Conservation (phyloP, 2,797 vertebrate genomes). For the Anguilla pacifica region DNA sequence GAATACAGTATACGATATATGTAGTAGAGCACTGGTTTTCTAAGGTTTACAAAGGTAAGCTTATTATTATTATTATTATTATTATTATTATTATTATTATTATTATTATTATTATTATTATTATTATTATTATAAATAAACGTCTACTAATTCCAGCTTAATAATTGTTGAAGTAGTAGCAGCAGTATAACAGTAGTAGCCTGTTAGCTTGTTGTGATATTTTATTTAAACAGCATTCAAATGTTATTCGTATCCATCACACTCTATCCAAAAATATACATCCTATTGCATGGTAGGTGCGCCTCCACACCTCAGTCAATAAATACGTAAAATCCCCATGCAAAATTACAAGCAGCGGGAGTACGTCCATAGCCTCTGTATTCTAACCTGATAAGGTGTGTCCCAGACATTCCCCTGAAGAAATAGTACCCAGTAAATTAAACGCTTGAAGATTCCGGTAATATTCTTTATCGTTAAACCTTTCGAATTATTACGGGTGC, state of each 20-base stretch:
- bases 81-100: slow-evolving; percentile 25
- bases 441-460: background rate
- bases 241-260: background rate
- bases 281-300: background rate
- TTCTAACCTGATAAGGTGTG: background rate
- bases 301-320: background rate
- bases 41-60: slow-evolving; percentile 27
- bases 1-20: slow-evolving; percentile 2
- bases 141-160: background rate
- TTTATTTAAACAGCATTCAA: background rate
- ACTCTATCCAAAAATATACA: background rate
- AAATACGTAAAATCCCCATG: background rate
- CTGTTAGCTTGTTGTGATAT: slow-evolving; percentile 1
- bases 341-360: background rate
- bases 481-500: background rate
- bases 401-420: background rate
- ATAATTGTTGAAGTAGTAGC: background rate
- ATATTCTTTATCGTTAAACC: background rate
- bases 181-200: background rate
- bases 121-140: background rate
- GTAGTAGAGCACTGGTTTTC: slow-evolving; percentile 13
- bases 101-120: slow-evolving; percentile 21
- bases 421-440: background rate
- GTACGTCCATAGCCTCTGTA: background rate
- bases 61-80: slow-evolving; percentile 28